phyloP scores from a whole-genome alignment of 1,140 invertebrate genomes.

The Lepidotrigona ventralis region DNA sequence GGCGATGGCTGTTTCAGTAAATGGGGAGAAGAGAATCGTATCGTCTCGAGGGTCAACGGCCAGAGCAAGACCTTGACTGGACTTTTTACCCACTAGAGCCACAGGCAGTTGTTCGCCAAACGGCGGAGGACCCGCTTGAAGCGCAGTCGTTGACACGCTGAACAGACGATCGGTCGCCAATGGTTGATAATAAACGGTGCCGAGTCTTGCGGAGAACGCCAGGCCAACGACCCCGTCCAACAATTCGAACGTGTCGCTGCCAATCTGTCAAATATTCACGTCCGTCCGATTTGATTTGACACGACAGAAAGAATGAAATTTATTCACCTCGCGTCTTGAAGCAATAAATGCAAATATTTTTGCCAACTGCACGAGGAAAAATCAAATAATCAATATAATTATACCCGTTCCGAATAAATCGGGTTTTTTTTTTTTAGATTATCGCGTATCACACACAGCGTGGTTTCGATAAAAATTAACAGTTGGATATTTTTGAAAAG shows the following conservation, averaged over 20 bases:
- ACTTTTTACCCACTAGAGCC: slow-evolving; percentile 88
- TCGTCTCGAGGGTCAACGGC: slow-evolving; percentile 85
- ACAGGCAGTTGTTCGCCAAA: slow-evolving; percentile 87
- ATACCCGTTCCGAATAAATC: too few relatives aligned
- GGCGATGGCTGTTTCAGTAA: slow-evolving; percentile 88
- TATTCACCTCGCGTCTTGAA: too few relatives aligned
- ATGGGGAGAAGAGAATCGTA: slow-evolving; percentile 86
- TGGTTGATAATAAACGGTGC: slow-evolving; percentile 88
- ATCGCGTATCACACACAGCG: too few relatives aligned
- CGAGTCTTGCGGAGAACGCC: slow-evolving; percentile 85
- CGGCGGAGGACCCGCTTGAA: slow-evolving; percentile 85
- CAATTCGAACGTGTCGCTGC: slow-evolving; percentile 84
- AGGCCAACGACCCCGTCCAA: slow-evolving; percentile 91
- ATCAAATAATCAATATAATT: too few relatives aligned
- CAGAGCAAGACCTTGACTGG: slow-evolving; percentile 88
- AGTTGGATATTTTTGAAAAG: too few relatives aligned
- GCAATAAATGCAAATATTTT: too few relatives aligned
- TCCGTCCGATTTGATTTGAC: neutral
- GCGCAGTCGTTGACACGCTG: slow-evolving; percentile 86
- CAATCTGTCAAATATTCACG: slow-evolving; percentile 73
- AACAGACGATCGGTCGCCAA: slow-evolving; percentile 90
- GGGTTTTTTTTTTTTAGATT: too few relatives aligned
- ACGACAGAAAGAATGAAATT: too few relatives aligned
- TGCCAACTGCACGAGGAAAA: too few relatives aligned
- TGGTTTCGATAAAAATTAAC: too few relatives aligned